Base-by-base conservation (phyloP, 2,113 vertebrate species). In the Camelus bactrianus region DNA sequence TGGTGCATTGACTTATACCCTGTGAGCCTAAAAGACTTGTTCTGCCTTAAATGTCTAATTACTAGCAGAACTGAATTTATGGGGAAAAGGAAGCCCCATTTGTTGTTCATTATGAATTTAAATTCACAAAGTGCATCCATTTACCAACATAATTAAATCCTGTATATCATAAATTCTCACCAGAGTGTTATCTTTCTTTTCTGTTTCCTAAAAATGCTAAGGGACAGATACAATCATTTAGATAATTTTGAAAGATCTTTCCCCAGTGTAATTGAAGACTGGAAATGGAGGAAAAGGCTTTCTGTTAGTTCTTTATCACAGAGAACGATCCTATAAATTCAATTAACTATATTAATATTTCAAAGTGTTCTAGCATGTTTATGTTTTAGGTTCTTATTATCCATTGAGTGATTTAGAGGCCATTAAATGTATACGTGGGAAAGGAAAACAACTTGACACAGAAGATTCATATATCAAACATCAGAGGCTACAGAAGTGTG, bases 101-200 rank as follows among this genome's bases (percentile, higher is more conserved):
- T 97, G 32, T 90, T 84, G 65, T 94, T 91, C 93, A 97, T 76
- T 95, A 64, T 72, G 38, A 46, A 79, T 97, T 97, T 91, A 97
- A 92, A 94, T 94, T 92, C 83, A 96, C 67, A 95, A 82, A 97
- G 50, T 69, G 17, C 6, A 96, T 93, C 91, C 28, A 86, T 90
- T 97, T 97, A 32, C 69, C 92, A 82, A 94, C 0, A 0, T 97
- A 97, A 98, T 96, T 97, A 97, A 98, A 98, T 96, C 8, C 16
- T 16, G 50, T 89, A 86, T 91, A 93, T 97, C 96, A 94, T 83
- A 83, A 96, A 81, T 69, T 1, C 64, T 38, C 52, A 35, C 30
- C 52, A 52, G 42, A 60, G 7, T 17, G 42, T 24, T 56, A 82
- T 20, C 94, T 90, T 93, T 1, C 9, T 65, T 94, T 94, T 28